phyloP scores from a whole-genome alignment of 1,140 invertebrate species.

The Meloidogyne floridensis region DNA sequence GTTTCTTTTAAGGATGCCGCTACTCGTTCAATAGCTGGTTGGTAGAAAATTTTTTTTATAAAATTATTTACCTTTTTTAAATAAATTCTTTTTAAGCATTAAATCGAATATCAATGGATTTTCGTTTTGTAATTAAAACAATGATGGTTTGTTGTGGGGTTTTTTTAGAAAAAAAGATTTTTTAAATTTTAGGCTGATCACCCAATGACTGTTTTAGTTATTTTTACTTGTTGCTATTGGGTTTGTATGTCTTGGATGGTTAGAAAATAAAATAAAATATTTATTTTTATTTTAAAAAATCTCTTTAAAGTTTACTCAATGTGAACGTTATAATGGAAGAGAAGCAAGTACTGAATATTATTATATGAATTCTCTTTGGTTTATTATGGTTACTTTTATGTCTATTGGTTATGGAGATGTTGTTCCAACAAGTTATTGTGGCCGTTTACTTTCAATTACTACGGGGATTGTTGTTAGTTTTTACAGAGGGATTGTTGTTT shows the following conservation, averaged over 20 bases:
- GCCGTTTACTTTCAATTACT: slow-evolving; percentile 58
- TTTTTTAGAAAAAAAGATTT: slow-evolving; percentile 25
- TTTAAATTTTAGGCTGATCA: slow-evolving; percentile 57
- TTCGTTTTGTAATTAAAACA: slow-evolving; percentile 65
- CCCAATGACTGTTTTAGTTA: slow-evolving; percentile 60
- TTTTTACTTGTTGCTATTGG: slow-evolving; percentile 65
- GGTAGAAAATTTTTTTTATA: neutral
- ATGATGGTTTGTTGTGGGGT: slow-evolving; percentile 48
- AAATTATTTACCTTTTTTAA: neutral
- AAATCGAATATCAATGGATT: slow-evolving; percentile 66
- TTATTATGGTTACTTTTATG: slow-evolving; percentile 68
- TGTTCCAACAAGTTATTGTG: slow-evolving; percentile 61
- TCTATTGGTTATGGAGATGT: slow-evolving; percentile 64
- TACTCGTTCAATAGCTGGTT: slow-evolving; percentile 58
- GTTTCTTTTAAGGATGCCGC: slow-evolving; percentile 50
- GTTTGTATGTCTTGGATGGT: slow-evolving; percentile 65
- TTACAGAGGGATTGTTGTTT: neutral
- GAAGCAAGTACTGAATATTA: slow-evolving; percentile 66
- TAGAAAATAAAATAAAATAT: neutral
- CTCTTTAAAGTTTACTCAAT: slow-evolving; percentile 56
- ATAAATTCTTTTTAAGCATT: slow-evolving; percentile 42
- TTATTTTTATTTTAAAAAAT: no score
- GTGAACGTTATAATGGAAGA: slow-evolving; percentile 53
- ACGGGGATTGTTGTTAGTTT: slow-evolving; percentile 62
- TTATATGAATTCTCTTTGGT: slow-evolving; percentile 71